Percentiles rank a stretch among this genome's conserved stretches.
Evolutionary conservation across 1,140 invertebrate species (phyloP).

Genomic region (Cyphomyrmex costatus): DNA sequence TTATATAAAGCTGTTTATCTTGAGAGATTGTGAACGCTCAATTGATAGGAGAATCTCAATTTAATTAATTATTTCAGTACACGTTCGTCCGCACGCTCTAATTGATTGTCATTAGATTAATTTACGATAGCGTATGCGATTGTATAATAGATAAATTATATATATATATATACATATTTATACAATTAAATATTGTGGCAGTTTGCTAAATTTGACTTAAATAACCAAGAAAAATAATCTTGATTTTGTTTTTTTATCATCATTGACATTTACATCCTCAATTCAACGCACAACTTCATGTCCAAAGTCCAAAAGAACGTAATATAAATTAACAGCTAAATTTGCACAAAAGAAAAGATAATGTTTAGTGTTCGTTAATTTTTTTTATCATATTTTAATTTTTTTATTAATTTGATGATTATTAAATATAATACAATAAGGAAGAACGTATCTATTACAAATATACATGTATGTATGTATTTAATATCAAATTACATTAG

Average conservation of each 20-base stretch:
- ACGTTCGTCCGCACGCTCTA: background rate
- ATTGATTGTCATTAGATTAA: background rate
- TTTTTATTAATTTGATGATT: conserved; percentile 2
- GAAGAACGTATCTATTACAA: background rate
- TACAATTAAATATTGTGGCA: background rate
- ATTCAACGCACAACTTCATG: background rate
- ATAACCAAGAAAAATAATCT: background rate
- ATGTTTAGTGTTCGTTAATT: background rate
- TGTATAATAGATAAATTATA: background rate
- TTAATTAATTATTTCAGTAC: background rate
- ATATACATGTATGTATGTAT: background rate
- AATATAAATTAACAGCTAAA: background rate
- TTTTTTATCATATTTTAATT: background rate
- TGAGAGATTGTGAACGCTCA: background rate
- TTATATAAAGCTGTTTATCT: background rate
- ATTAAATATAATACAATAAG: background rate
- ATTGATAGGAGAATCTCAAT: background rate
- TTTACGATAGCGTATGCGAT: background rate
- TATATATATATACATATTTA: too few species aligned
- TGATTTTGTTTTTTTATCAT: background rate
- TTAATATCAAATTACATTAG: background rate
- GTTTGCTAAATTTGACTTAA: background rate
- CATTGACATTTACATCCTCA: background rate
- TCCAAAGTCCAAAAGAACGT: too few species aligned
- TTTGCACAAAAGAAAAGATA: background rate